phyloP scores from a whole-genome alignment of 1,140 invertebrate species.

The Aphelenchoides avenae region DNA sequence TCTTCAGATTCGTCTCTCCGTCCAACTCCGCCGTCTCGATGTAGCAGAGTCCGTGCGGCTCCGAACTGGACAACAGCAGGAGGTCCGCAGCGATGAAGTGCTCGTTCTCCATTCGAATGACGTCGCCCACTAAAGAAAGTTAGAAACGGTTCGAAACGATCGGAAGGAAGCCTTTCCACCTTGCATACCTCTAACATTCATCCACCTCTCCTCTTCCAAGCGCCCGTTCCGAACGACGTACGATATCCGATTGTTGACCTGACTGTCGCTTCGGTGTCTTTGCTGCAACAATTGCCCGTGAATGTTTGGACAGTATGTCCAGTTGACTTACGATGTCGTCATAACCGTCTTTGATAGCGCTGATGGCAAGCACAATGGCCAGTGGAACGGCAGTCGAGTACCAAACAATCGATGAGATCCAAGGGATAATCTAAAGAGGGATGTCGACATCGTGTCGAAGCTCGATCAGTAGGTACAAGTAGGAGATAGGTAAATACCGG shows the following conservation, averaged over 20 bases:
- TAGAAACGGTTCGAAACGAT: not conserved
- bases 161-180: no score
- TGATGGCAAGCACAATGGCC: slow-evolving; percentile 86
- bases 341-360: slow-evolving; percentile 94
- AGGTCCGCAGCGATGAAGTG: slow-evolving; percentile 77
- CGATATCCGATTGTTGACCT: slow-evolving; percentile 87
- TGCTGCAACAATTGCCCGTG: slow-evolving; percentile 67
- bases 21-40: slow-evolving; percentile 98
- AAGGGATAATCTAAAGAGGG: slow-evolving; percentile 85
- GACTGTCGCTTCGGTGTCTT: slow-evolving; percentile 88
- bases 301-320: slow-evolving; percentile 3
- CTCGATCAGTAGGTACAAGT: not conserved
- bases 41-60: slow-evolving; percentile 94
- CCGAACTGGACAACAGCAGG: slow-evolving; percentile 82
- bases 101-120: slow-evolving; percentile 93
- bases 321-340: slow-evolving; percentile 74
- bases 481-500: not conserved
- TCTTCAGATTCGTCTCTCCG: slow-evolving; percentile 94
- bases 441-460: no score
- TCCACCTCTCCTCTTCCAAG: slow-evolving; percentile 85
- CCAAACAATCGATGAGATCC: slow-evolving; percentile 92
- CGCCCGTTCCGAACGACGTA: slow-evolving; percentile 78
- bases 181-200: slow-evolving; percentile 71
- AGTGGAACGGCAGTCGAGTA: slow-evolving; percentile 94
- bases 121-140: slow-evolving; percentile 72